phyloP scores from a whole-genome alignment of 2,797 vertebrate species.

The Sebastolobus alascanus region DNA sequence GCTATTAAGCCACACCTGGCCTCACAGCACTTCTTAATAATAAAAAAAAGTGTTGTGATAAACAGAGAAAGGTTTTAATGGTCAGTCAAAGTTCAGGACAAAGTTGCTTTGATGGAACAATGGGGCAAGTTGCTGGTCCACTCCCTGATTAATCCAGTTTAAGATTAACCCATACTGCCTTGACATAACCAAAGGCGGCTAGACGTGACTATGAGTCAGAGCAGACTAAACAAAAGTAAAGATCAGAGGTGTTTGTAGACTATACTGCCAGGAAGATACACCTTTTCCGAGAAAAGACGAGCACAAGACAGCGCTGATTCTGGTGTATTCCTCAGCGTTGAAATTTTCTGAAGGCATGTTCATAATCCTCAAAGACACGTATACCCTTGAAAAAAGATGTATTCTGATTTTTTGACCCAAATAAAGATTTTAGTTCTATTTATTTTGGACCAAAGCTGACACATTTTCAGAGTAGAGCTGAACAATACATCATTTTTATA shows the following conservation, averaged over 20 bases:
- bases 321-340: too few relatives aligned
- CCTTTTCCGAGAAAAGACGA: conserved; percentile 27
- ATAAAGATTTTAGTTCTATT: too few relatives aligned
- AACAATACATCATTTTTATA: too few relatives aligned
- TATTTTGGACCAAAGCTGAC: too few relatives aligned
- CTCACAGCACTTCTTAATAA: neutral
- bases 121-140: conserved; percentile 31
- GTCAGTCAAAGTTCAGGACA: conserved; percentile 53
- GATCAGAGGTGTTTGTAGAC: conserved; percentile 29
- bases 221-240: conserved; percentile 50
- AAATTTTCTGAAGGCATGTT: neutral
- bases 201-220: conserved; percentile 53
- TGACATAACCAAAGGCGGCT: conserved; percentile 5
- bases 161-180: conserved; percentile 54
- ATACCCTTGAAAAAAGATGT: neutral
- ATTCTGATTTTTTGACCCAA: too few relatives aligned
- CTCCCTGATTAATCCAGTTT: conserved; percentile 60
- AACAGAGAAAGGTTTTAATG: conserved; percentile 1
- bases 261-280: neutral
- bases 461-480: too few relatives aligned
- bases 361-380: neutral
- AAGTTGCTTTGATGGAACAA: conserved; percentile 49
- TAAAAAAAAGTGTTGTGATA: conserved; percentile 1
- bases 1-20: neutral
- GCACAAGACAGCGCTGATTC: neutral